Percentiles rank a stretch among this genome's conserved stretches.
Conservation (phyloP, 2,113 vertebrate species). For the Notiomystis cincta region DNA sequence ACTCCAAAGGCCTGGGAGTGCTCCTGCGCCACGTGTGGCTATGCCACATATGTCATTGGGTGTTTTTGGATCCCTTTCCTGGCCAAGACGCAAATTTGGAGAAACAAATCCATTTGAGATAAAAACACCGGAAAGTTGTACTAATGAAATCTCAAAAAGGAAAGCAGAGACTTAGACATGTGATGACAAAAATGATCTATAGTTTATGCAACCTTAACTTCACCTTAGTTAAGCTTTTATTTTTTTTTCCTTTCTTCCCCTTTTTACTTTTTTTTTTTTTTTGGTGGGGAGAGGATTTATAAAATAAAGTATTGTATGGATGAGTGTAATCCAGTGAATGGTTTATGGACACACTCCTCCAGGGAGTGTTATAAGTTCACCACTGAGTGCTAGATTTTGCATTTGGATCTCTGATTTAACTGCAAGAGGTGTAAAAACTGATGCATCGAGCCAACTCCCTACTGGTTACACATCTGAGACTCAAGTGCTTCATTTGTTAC, state of each 20-base stretch:
- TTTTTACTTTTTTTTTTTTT: background rate
- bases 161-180: conserved; percentile 7
- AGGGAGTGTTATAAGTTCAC: conserved; percentile 65
- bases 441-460: conserved; percentile 55
- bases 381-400: conserved; percentile 63
- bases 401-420: conserved; percentile 66
- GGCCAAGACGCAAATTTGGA: background rate
- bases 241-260: background rate
- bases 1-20: background rate
- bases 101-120: conserved; percentile 30
- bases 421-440: conserved; percentile 65
- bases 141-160: conserved; percentile 26
- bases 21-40: background rate
- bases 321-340: conserved; percentile 56
- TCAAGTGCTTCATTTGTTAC: conserved; percentile 43
- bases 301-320: conserved; percentile 42
- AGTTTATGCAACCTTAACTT: conserved; percentile 53
- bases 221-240: background rate
- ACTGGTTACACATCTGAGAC: conserved; percentile 54
- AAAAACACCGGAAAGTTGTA: conserved; percentile 18
- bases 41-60: background rate
- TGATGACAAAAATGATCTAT: conserved; percentile 20
- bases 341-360: conserved; percentile 65
- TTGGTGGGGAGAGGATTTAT: background rate
- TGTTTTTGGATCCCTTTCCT: conserved; percentile 9